These are phyloP conservation scores for Bubo bubo DNA, from an alignment of 2,113 vertebrate genomes.

Conservation along the genomic window DNA sequence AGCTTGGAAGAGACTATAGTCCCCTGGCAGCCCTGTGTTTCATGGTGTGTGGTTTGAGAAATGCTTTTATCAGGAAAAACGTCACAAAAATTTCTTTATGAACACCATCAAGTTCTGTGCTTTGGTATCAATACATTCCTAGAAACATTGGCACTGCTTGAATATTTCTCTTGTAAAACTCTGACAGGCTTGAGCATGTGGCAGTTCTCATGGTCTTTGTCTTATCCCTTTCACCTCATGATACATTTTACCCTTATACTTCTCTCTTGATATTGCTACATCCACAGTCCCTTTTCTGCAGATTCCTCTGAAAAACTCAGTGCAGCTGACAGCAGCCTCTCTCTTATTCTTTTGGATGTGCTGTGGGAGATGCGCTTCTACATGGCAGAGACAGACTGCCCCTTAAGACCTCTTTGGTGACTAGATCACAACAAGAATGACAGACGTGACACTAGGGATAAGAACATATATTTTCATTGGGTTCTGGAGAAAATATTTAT, in stretches of 20 bases:
- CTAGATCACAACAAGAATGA: neutral
- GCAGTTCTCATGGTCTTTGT: neutral
- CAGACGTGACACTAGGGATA: neutral
- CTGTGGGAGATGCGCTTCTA: neutral
- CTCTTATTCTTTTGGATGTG: neutral
- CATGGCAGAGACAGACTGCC: neutral
- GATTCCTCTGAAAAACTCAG: neutral
- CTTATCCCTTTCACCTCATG: neutral
- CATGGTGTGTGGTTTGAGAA: neutral
- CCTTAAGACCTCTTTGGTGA: neutral
- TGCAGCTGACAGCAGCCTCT: neutral
- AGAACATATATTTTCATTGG: neutral
- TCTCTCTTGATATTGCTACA: neutral
- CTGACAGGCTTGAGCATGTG: conserved; percentile 29
- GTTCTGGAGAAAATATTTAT: neutral
- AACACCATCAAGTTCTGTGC: neutral
- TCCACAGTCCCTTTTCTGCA: neutral
- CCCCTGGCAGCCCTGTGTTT: neutral
- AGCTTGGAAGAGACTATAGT: neutral
- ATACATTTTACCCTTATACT: neutral
- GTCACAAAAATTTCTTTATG: neutral
- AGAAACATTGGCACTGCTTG: neutral
- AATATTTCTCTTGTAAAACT: neutral
- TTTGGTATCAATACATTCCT: neutral
- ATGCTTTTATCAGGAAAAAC: neutral